Base-by-base conservation (phyloP, 2,888 invertebrate species). In the Mystacides longicornis region DNA sequence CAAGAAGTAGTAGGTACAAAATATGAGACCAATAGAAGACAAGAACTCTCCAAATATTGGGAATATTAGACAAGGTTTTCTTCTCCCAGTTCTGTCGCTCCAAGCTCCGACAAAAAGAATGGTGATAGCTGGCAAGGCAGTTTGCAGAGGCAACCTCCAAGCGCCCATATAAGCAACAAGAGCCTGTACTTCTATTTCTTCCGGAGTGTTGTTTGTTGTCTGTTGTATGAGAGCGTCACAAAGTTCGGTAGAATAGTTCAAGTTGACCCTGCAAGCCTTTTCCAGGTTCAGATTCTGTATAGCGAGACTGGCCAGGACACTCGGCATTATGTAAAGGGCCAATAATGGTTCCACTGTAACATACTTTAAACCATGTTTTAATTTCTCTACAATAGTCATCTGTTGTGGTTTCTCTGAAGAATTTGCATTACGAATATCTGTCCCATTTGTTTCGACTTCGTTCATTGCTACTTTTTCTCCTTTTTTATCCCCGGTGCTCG, bases 331-430 rank as follows among this genome's bases (percentile, higher is more conserved):
- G 67, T 86, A 87, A 64, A 85, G 84, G 1, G 86, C 86, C 56
- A 87, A 68, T 75, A 87, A 83, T 1, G 87, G 87, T 65, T 87
- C 87, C 3, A 87, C 86, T 7, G 87, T 87, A 61, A 86, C 85
- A 64, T 86, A 80, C 33, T 79, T 77, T 49, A 77, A 71, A 45
- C 3, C 9, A 19, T 45, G 9, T 45, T 45, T 45, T 5, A 45
- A 2, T 45, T 45, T 45, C 66, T 84, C 75, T 37, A 71, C 70
- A 61, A 80, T 67, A 48, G 73, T 72, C 48, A 33, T n/a, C n/a
- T n/a, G n/a, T n/a, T n/a, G n/a, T n/a, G n/a, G n/a, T n/a, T n/a
- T n/a, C n/a, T n/a, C n/a, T n/a, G n/a, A n/a, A n/a, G n/a, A n/a
- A n/a, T n/a, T n/a, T n/a, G n/a, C n/a, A n/a, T n/a, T n/a, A n/a